phyloP scores from a whole-genome alignment of 2,888 invertebrate species.

The Timema podura region DNA sequence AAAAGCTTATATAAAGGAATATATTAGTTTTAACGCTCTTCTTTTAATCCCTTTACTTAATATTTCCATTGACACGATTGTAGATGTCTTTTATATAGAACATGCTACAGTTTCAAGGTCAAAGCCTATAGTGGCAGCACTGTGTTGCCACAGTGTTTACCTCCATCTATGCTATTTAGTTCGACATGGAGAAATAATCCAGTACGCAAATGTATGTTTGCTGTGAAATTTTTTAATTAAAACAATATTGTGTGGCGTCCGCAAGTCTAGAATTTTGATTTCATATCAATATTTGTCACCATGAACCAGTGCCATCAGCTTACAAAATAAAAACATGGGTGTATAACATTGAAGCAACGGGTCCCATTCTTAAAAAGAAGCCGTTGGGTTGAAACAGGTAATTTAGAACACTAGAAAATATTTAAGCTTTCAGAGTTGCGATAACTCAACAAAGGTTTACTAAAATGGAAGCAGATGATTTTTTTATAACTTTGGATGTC shows the following conservation, averaged over 20 bases:
- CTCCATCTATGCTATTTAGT: not conserved
- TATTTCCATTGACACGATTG: too few relatives aligned
- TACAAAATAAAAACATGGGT: not conserved
- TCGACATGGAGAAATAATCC: not conserved
- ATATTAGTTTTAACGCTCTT: too few relatives aligned
- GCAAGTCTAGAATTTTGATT: not conserved
- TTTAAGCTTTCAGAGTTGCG: not conserved
- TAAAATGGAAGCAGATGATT: constrained; percentile 1
- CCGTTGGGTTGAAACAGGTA: too few relatives aligned
- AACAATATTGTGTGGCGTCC: not conserved
- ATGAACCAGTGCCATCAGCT: not conserved
- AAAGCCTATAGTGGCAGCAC: too few relatives aligned
- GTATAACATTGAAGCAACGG: constrained; percentile 10
- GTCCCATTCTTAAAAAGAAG: constrained; percentile 8
- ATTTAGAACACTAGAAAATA: too few relatives aligned
- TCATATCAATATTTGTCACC: not conserved
- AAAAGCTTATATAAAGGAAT: too few relatives aligned
- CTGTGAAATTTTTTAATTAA: not conserved
- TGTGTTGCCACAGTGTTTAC: too few relatives aligned
- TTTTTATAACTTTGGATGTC: constrained; percentile 21
- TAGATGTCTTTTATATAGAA: too few relatives aligned
- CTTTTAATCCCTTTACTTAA: too few relatives aligned
- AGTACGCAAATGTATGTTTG: not conserved
- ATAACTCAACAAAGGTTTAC: constrained; percentile 14
- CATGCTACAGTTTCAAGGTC: too few relatives aligned